Evolutionary conservation across 37 sponge, comb jelly and placozoan species (phyloP).

Genomic region (Mnemiopsis leidyi): DNA sequence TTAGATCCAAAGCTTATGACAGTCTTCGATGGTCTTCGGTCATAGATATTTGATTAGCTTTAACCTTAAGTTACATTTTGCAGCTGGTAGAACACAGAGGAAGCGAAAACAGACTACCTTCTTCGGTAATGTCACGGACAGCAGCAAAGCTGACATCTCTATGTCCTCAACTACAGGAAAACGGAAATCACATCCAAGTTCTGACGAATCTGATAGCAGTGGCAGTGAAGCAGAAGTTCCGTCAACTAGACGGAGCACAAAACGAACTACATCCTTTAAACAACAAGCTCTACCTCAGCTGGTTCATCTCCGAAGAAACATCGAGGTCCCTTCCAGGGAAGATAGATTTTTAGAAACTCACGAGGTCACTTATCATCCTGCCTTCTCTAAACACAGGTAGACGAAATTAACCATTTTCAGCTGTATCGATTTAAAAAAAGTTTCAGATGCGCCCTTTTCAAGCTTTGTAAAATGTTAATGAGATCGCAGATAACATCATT

Average conservation of each 20-base stretch:
- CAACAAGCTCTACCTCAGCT: background rate
- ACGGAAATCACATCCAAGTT: background rate
- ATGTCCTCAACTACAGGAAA: background rate
- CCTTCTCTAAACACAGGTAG: slow-evolving; percentile 17
- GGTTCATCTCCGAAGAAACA: background rate
- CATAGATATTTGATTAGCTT: too few relatives aligned
- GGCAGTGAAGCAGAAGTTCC: background rate
- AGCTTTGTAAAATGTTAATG: too few relatives aligned
- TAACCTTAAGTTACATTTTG: too few relatives aligned
- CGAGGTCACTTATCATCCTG: background rate
- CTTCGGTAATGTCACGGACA: slow-evolving; percentile 21
- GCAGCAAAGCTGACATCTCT: background rate
- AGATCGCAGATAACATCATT: too few relatives aligned
- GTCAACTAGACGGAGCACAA: too few relatives aligned
- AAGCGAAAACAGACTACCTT: background rate
- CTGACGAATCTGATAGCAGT: background rate
- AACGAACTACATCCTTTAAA: background rate
- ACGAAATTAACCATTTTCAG: too few relatives aligned
- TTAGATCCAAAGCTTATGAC: too few relatives aligned
- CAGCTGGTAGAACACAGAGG: background rate
- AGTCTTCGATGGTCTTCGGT: too few relatives aligned
- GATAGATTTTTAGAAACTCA: background rate
- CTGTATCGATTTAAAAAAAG: too few relatives aligned
- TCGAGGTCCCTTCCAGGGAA: background rate
- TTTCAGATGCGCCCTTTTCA: too few relatives aligned